phyloP scores from a whole-genome alignment of 1,140 invertebrate genomes.

The Octopus sinensis region DNA sequence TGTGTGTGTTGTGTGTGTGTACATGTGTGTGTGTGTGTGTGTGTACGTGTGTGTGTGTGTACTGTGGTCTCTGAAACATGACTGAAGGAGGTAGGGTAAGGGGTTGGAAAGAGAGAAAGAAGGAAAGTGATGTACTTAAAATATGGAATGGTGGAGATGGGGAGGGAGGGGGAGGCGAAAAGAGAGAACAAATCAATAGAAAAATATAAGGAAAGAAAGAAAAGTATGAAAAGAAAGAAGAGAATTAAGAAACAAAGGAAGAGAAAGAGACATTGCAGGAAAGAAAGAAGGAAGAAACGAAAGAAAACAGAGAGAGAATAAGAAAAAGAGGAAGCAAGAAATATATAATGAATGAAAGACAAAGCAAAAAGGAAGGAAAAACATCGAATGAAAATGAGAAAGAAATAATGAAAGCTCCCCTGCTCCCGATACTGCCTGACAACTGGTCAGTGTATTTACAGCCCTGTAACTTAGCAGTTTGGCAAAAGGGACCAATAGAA shows the following conservation, averaged over 20 bases:
- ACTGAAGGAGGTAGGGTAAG: not conserved
- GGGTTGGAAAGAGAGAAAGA: not conserved
- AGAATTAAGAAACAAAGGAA: not conserved
- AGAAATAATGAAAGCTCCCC: too few relatives aligned
- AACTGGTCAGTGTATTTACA: too few relatives aligned
- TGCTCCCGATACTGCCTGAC: too few relatives aligned
- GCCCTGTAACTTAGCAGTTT: too few relatives aligned
- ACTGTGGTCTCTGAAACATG: not conserved
- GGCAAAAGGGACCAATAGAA: too few relatives aligned
- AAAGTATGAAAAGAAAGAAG: not conserved
- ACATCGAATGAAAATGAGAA: too few relatives aligned
- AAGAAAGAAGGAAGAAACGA: not conserved
- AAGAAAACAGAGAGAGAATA: not conserved
- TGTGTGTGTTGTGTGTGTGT: too few relatives aligned
- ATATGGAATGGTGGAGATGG: not conserved
- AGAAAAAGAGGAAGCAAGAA: too few relatives aligned
- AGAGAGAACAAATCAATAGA: not conserved
- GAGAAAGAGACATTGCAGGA: not conserved
- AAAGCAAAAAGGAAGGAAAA: too few relatives aligned
- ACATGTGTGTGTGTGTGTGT: not conserved
- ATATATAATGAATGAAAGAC: too few relatives aligned
- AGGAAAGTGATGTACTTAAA: too few relatives aligned
- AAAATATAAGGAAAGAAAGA: not conserved
- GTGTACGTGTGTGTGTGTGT: not conserved
- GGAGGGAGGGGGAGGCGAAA: not conserved